Percentiles rank a stretch among this genome's conserved stretches.
phyloP scores from a whole-genome alignment of 2,797 vertebrate species.

The Lacerta bilineata region DNA sequence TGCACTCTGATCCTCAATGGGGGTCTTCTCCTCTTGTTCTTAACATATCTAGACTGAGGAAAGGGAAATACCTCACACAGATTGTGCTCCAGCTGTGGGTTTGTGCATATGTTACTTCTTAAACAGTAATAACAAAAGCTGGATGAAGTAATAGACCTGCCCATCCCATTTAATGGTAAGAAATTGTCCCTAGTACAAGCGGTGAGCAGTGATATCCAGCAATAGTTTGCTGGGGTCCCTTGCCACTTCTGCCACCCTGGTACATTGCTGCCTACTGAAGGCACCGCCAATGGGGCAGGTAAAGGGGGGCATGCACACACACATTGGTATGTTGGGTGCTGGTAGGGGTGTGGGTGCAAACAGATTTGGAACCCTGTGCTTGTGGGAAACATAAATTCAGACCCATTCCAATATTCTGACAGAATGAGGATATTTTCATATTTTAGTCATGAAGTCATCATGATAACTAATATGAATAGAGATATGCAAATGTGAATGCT shows the following conservation, averaged over 20 bases:
- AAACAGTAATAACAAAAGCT: background rate
- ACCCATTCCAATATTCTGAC: background rate
- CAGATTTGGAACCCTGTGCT: background rate
- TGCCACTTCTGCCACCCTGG: background rate
- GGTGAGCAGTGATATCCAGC: background rate
- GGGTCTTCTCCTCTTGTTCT: background rate
- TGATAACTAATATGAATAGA: background rate
- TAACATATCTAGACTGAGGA: background rate
- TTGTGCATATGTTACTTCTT: background rate
- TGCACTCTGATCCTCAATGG: background rate
- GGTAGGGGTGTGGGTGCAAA: background rate
- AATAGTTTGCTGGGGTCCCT: background rate
- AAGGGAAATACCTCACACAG: background rate
- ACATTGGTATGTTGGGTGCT: background rate
- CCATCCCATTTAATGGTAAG: background rate
- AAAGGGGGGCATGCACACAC: background rate
- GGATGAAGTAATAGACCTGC: background rate
- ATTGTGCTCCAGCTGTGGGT: background rate
- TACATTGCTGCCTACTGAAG: background rate
- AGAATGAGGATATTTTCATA: background rate
- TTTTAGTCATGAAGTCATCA: background rate
- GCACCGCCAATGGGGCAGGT: background rate
- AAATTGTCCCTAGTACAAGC: background rate
- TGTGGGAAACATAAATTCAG: background rate
- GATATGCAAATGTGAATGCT: background rate